These are phyloP conservation scores for Drosophila nr. fundita DNA, from an alignment of 2,888 invertebrate genomes.

Conservation along the genomic window DNA sequence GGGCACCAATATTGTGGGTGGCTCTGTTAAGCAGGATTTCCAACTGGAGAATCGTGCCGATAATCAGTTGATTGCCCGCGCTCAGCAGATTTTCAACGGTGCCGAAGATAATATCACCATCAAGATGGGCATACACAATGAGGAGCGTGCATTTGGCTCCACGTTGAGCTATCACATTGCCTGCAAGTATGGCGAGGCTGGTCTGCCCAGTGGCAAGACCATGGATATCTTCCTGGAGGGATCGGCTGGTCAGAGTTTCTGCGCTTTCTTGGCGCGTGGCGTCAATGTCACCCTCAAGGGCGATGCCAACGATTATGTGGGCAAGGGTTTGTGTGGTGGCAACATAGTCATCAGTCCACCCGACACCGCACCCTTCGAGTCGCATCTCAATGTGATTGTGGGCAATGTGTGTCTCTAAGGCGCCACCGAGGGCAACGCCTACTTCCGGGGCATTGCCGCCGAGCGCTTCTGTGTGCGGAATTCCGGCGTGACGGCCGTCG, in stretches of 20 bases:
- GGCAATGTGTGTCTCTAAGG: constrained; percentile 99
- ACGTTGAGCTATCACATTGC: constrained; percentile 98
- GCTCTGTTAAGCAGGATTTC: constrained; percentile 93
- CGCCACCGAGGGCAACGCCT: constrained; percentile 96
- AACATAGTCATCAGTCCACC: constrained; percentile 97
- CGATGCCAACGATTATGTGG: constrained; percentile 99
- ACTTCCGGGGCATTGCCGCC: constrained; percentile 98
- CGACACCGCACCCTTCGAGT: constrained; percentile 92
- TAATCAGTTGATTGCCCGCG: constrained; percentile 91
- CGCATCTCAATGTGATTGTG: constrained; percentile 97
- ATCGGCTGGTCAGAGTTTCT: constrained; percentile 99
- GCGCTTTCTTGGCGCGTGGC: constrained; percentile 97
- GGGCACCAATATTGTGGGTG: constrained; percentile 95
- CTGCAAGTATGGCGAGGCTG: constrained; percentile 94
- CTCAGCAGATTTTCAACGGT: constrained; percentile 91
- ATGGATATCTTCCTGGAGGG: constrained; percentile 94
- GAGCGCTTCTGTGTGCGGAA: constrained; percentile 99
- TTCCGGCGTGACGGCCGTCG: constrained; percentile 97
- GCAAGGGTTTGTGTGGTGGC: constrained; percentile 97
- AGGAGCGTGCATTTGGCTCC: constrained; percentile 96
- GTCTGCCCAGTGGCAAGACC: constrained; percentile 91
- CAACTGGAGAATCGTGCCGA: constrained; percentile 93
- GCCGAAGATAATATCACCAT: constrained; percentile 89
- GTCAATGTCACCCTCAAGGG: constrained; percentile 96
- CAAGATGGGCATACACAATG: constrained; percentile 93